phyloP scores from a whole-genome alignment of 2,797 vertebrate species.

The Aratinga solstitialis region DNA sequence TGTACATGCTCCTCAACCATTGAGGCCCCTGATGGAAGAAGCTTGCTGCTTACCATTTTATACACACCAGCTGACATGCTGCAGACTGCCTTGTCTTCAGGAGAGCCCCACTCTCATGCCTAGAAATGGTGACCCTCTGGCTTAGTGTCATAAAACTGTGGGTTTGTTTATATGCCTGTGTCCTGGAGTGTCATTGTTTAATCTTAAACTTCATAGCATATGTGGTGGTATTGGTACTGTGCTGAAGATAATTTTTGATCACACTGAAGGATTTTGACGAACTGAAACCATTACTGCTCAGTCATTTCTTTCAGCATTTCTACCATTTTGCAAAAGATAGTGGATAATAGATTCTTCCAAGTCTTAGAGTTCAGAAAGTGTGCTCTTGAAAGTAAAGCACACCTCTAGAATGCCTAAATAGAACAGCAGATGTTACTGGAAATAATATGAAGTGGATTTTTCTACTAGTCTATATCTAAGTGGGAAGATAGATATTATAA shows the following conservation, averaged over 20 bases:
- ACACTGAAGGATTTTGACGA: neutral
- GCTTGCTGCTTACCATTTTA: neutral
- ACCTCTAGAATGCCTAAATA: neutral
- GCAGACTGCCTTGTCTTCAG: neutral
- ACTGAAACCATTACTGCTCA: neutral
- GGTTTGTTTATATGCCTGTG: neutral
- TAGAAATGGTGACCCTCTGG: neutral
- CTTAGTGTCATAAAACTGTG: neutral
- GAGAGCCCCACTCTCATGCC: accelerated
- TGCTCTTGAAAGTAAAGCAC: neutral
- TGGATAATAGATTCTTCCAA: neutral
- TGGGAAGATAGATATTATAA: neutral
- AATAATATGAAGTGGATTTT: neutral
- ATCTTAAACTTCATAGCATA: accelerated
- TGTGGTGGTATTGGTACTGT: accelerated
- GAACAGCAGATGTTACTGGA: neutral
- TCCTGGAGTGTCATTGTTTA: neutral
- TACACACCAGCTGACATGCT: neutral
- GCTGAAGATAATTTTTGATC: neutral
- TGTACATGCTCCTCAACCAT: neutral
- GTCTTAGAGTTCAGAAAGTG: neutral
- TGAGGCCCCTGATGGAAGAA: neutral
- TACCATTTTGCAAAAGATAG: neutral
- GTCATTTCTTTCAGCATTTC: neutral
- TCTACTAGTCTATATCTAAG: neutral